Percentiles rank a stretch among this genome's conserved stretches.
Conservation (phyloP, 1,140 invertebrate species). For the Leptopilina clavipes region DNA sequence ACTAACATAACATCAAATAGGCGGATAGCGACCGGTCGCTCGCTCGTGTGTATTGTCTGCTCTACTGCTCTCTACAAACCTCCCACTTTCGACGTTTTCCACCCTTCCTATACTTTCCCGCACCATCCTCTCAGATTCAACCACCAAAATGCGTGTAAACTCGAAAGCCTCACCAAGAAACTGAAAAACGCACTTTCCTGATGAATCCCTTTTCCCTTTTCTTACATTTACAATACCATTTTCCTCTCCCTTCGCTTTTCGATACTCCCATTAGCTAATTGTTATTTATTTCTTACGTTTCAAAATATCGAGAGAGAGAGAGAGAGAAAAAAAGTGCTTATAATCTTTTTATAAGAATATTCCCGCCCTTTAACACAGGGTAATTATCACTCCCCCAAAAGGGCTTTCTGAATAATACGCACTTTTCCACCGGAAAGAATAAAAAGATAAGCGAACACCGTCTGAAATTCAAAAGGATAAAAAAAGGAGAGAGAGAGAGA, state of each 20-base stretch:
- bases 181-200: conserved; percentile 17
- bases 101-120: conserved; percentile 41
- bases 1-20: conserved; percentile 77
- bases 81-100: conserved; percentile 69
- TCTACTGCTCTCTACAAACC: conserved; percentile 66
- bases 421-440: conserved; percentile 11
- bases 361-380: neutral
- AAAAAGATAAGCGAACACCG: conserved; percentile 31
- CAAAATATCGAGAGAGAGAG: too few species aligned
- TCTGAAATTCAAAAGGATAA: conserved; percentile 43
- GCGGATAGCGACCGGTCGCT: conserved; percentile 73
- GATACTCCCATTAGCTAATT: conserved; percentile 28
- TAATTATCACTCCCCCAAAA: neutral
- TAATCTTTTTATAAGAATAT: neutral
- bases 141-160: conserved; percentile 27
- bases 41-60: conserved; percentile 67
- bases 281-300: too few species aligned
- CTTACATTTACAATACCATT: neutral
- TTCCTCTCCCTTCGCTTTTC: neutral
- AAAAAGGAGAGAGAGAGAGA: conserved; percentile 45
- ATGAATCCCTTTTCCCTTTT: conserved; percentile 6
- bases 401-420: neutral
- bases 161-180: conserved; percentile 25
- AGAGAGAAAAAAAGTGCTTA: too few species aligned
- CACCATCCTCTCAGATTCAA: conserved; percentile 24